Conservation (phyloP, 2,888 invertebrate species). For the Pristionchus arcanus region DNA sequence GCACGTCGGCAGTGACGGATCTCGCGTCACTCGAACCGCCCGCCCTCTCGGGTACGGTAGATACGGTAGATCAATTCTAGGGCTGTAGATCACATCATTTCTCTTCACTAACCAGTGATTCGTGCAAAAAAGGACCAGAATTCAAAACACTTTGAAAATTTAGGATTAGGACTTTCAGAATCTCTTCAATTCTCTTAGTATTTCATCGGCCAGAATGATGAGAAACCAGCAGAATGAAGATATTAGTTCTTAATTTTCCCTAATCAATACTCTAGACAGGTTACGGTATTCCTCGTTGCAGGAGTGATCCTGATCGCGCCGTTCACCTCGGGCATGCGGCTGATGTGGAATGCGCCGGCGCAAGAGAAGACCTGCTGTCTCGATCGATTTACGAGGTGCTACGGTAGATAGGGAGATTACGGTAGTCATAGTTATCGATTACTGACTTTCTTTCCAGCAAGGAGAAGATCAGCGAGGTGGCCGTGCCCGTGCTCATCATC, state of each 20-base stretch:
- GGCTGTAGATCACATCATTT: no score
- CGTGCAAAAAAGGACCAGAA: no score
- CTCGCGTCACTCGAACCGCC: conserved; percentile 62
- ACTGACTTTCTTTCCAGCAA: not conserved
- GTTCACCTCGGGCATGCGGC: conserved; percentile 71
- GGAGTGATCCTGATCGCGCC: conserved; percentile 74
- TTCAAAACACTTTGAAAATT: no score
- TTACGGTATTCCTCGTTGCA: not conserved
- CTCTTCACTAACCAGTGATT: no score
- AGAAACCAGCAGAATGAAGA: no score
- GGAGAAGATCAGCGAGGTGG: conserved; percentile 69
- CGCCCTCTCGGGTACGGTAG: conserved; percentile 39
- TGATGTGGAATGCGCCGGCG: conserved; percentile 63
- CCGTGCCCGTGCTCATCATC: conserved; percentile 68
- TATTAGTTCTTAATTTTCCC: not conserved
- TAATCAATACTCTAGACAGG: not conserved
- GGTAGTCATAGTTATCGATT: not conserved
- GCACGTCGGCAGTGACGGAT: conserved; percentile 71
- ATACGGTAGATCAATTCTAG: not conserved
- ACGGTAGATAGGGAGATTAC: not conserved
- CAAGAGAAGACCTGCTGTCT: conserved; percentile 60
- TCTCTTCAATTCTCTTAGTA: no score
- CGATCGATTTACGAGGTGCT: conserved; percentile 71
- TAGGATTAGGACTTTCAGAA: no score
- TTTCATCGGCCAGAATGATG: no score